These are phyloP conservation scores for Spodoptera picta DNA, from an alignment of 2,888 invertebrate genomes.

Conservation along the genomic window DNA sequence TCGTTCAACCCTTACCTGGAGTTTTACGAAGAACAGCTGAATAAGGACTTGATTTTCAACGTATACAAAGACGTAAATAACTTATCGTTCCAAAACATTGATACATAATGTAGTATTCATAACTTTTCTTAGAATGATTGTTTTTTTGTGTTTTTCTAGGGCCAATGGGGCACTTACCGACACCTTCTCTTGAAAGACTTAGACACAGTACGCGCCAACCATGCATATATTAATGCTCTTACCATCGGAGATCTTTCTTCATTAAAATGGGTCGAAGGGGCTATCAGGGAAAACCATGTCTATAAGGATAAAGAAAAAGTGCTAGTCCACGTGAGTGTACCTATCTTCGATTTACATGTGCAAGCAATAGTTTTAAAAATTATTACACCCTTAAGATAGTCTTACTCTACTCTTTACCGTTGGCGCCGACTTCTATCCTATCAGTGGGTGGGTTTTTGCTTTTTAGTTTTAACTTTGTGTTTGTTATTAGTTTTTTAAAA, in stretches of 20 bases:
- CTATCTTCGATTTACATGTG: background rate
- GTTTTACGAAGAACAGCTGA: constrained; percentile 90
- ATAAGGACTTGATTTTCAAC: constrained; percentile 94
- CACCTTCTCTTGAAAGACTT: constrained; percentile 91
- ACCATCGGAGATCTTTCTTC: constrained; percentile 96
- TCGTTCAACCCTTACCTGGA: constrained; percentile 90
- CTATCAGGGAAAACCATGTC: constrained; percentile 71
- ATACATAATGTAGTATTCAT: constrained; percentile 3
- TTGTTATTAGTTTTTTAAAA: no score
- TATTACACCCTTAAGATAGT: no score
- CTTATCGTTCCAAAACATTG: background rate
- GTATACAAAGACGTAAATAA: constrained; percentile 90
- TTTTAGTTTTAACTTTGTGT: no score
- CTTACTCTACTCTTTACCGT: no score
- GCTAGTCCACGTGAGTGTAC: constrained; percentile 76
- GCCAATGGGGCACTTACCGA: constrained; percentile 94
- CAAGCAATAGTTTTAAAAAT: background rate
- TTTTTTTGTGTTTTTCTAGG: constrained; percentile 62
- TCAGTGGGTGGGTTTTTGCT: no score
- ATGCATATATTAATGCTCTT: constrained; percentile 93
- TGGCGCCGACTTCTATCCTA: no score
- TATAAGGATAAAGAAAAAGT: constrained; percentile 71
- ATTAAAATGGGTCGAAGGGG: constrained; percentile 92
- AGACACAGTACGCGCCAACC: constrained; percentile 84
- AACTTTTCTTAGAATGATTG: no score